A percentile compares a stretch with the other conserved stretches of the same genome.
phyloP scores from a whole-genome alignment of 2,113 vertebrate genomes.

The Silurus meridionalis region DNA sequence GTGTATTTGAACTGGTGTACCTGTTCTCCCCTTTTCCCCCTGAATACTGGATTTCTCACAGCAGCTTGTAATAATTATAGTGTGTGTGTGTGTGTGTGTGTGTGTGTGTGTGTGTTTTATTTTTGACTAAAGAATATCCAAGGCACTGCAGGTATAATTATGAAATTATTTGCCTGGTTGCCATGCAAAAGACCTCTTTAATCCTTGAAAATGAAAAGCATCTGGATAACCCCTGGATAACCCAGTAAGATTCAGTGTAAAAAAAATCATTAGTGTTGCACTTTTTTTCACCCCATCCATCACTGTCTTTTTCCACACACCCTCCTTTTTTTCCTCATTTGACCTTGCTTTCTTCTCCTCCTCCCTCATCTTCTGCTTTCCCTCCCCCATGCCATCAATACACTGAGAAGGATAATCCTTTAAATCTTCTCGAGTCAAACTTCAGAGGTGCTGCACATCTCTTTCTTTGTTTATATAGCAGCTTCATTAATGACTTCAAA shows the following conservation, averaged over 20 bases:
- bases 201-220: not conserved
- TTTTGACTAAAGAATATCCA: not conserved
- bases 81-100: too few relatives aligned
- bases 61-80: not conserved
- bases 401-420: conserved; percentile 23
- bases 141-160: not conserved
- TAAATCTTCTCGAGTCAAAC: not conserved
- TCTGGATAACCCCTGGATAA: not conserved
- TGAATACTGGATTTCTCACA: not conserved
- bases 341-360: conserved; percentile 29
- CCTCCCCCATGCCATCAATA: not conserved
- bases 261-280: not conserved
- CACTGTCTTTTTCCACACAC: not conserved
- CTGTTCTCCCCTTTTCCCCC: too few relatives aligned
- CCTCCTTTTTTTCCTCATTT: not conserved
- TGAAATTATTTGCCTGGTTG: not conserved
- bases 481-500: not conserved
- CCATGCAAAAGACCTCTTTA: not conserved
- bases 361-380: not conserved
- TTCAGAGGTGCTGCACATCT: not conserved
- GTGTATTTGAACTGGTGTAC: too few relatives aligned
- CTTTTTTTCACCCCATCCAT: not conserved
- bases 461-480: not conserved
- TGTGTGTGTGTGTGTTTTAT: not conserved
- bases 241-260: not conserved